Conservation (phyloP, 2,888 invertebrate species). For the Tiphia femorata region DNA sequence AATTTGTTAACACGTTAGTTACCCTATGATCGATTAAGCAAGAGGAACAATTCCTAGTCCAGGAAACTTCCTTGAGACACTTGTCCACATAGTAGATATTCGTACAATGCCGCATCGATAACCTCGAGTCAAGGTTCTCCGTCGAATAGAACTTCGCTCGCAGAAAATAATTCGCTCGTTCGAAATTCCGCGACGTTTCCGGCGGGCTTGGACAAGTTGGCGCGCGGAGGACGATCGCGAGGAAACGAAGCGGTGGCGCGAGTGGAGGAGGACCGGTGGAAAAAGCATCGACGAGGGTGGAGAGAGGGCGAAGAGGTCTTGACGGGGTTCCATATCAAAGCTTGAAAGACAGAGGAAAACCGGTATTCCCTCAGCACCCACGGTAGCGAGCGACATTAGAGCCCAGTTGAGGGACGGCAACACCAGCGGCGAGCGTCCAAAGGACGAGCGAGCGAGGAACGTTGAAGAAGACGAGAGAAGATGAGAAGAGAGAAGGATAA, state of each 20-base stretch:
- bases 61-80: too few relatives aligned
- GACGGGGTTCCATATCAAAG: background rate
- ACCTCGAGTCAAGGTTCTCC: too few relatives aligned
- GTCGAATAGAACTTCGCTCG: too few relatives aligned
- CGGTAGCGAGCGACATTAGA: background rate
- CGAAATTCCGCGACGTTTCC: too few relatives aligned
- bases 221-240: background rate
- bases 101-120: too few relatives aligned
- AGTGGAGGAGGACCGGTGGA: background rate
- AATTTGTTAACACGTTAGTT: too few relatives aligned
- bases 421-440: slow-evolving; percentile 1
- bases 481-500: slow-evolving; percentile 1
- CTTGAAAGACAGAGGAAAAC: slow-evolving; percentile 2
- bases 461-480: slow-evolving; percentile 4
- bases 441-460: background rate
- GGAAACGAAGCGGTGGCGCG: background rate
- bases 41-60: too few relatives aligned
- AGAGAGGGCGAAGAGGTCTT: slow-evolving; percentile 1
- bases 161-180: too few relatives aligned
- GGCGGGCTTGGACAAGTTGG: too few relatives aligned
- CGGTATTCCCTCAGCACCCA: slow-evolving; percentile 5
- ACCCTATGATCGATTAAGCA: too few relatives aligned
- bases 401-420: too few relatives aligned
- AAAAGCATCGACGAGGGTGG: background rate
- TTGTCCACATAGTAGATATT: too few relatives aligned